Evolutionary conservation across 2,888 invertebrate genomes (phyloP).

Genomic region (Hirtodrosophila duncani): DNA sequence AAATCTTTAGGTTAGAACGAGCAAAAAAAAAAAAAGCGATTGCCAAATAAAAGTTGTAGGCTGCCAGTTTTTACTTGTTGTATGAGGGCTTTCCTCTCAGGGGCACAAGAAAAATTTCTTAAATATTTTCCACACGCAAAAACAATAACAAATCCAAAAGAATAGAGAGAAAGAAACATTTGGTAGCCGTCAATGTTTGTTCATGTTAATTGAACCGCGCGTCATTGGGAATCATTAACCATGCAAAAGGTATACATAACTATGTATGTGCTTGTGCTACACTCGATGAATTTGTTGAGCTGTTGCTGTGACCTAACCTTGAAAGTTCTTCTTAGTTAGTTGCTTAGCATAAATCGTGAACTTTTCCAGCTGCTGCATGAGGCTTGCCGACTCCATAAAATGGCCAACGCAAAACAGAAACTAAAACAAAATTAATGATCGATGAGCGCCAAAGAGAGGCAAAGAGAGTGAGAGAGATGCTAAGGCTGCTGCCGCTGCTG

Average conservation of each 20-base stretch:
- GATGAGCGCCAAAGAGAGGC: conserved; percentile 1
- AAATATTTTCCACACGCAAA: conserved; percentile 21
- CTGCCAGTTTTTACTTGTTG: conserved; percentile 14
- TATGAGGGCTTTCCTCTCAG: background rate
- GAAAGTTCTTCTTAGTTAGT: conserved; percentile 20
- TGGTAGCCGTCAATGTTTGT: conserved; percentile 3
- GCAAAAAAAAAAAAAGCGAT: conserved; percentile 25
- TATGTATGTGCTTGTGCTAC: too few relatives aligned
- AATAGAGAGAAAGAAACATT: too few relatives aligned
- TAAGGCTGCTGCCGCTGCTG: too few relatives aligned
- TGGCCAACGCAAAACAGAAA: too few relatives aligned
- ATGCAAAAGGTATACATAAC: conserved; percentile 16
- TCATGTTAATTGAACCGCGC: conserved; percentile 13
- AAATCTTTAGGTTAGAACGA: conserved; percentile 39
- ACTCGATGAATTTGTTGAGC: background rate
- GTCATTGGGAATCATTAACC: background rate
- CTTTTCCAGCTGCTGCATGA: conserved; percentile 9
- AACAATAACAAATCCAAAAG: too few relatives aligned
- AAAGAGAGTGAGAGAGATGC: conserved; percentile 12
- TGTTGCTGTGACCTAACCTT: conserved; percentile 33
- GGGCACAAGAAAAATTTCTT: conserved; percentile 1
- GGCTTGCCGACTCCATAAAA: conserved; percentile 27
- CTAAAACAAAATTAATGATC: conserved; percentile 68
- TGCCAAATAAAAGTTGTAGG: conserved; percentile 46
- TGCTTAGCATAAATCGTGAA: too few relatives aligned